phyloP scores from a whole-genome alignment of 1,140 invertebrate species.

The Gonioctena quinquepunctata region DNA sequence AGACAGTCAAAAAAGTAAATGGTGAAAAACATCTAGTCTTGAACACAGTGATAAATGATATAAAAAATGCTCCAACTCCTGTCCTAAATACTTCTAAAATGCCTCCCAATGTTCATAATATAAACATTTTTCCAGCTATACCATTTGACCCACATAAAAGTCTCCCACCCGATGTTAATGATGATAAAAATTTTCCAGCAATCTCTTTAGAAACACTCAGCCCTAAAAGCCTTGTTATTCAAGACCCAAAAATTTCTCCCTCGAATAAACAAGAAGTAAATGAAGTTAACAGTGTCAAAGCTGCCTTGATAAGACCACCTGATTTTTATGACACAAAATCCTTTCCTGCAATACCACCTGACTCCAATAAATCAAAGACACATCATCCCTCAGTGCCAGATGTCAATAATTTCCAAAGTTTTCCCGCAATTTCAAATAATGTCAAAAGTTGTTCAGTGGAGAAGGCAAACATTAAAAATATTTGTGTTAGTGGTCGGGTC shows the following conservation, averaged over 20 bases:
- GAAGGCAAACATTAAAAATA: conserved; percentile 27
- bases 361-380: background rate
- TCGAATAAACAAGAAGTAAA: background rate
- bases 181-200: background rate
- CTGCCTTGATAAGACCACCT: background rate
- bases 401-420: conserved; percentile 20
- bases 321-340: conserved; percentile 19
- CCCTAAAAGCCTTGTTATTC: background rate
- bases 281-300: background rate
- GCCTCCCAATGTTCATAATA: conserved; percentile 41
- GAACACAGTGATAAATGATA: background rate
- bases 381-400: background rate
- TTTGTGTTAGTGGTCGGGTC: background rate
- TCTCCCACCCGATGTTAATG: background rate
- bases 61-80: background rate
- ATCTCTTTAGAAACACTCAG: background rate
- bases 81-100: background rate
- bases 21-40: background rate
- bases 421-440: conserved; percentile 24
- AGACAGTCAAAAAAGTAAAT: background rate
- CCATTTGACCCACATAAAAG: conserved; percentile 22
- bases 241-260: conserved; percentile 7
- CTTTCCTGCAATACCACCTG: conserved; percentile 14
- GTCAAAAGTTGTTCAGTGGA: conserved; percentile 11
- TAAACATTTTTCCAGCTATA: conserved; percentile 43